Percentiles rank a stretch among this genome's conserved stretches.
phyloP scores from a whole-genome alignment of 1,140 invertebrate species.

The Scaptomyza hsui region DNA sequence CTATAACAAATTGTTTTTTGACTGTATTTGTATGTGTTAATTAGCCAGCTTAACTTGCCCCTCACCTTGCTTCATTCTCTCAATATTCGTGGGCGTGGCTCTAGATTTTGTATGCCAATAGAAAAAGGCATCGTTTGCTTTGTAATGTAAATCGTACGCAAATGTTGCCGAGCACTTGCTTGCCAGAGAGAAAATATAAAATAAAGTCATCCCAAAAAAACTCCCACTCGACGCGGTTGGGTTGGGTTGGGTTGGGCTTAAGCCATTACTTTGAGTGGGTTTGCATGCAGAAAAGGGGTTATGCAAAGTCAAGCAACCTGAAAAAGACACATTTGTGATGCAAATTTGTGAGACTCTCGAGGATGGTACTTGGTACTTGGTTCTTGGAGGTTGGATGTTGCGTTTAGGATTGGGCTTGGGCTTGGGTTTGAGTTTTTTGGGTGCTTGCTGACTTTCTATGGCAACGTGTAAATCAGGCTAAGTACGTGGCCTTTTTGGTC shows the following conservation, averaged over 20 bases:
- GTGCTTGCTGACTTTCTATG: constrained; percentile 52
- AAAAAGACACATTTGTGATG: constrained; percentile 83
- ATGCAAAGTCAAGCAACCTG: constrained; percentile 82
- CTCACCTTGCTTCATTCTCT: background rate
- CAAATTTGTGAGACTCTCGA: constrained; percentile 65
- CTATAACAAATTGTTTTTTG: constrained; percentile 29
- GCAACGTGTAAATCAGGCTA: constrained; percentile 80
- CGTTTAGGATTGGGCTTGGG: constrained; percentile 4
- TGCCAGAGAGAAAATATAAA: constrained; percentile 71
- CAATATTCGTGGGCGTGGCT: constrained; percentile 42
- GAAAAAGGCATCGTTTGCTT: constrained; percentile 47
- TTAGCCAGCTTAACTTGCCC: constrained; percentile 44
- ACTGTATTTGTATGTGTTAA: constrained; percentile 43
- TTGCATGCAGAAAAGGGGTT: constrained; percentile 63
- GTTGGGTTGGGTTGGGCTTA: background rate
- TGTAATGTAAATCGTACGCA: constrained; percentile 77
- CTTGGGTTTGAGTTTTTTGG: background rate
- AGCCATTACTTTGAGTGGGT: constrained; percentile 64
- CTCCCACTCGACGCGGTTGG: background rate
- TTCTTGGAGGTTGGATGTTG: background rate
- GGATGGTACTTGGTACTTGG: constrained; percentile 1
- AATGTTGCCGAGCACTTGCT: constrained; percentile 49
- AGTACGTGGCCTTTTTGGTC: constrained; percentile 79
- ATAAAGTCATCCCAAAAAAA: constrained; percentile 53
- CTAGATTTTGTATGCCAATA: constrained; percentile 55